Conservation (phyloP, 2,797 vertebrate species). For the Manis pentadactyla region DNA sequence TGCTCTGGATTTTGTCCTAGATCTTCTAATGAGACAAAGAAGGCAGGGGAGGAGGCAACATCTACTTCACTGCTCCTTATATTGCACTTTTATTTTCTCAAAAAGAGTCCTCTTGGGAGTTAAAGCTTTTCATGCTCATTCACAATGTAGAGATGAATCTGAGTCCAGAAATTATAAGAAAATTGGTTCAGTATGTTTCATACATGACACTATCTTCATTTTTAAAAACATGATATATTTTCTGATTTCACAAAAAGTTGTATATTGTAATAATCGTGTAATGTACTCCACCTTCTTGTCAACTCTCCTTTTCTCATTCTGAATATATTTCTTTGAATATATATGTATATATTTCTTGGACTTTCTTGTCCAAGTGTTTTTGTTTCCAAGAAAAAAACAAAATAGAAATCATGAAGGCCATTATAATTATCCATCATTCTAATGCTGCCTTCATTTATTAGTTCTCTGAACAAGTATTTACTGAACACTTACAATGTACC, state of each 20-base stretch:
- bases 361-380: not conserved
- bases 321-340: slow-evolving; percentile 14
- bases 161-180: slow-evolving; percentile 56
- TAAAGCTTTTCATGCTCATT: slow-evolving; percentile 49
- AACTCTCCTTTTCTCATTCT: slow-evolving; percentile 43
- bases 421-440: not conserved
- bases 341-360: too few relatives aligned
- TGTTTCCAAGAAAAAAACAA: slow-evolving; percentile 17
- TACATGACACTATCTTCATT: slow-evolving; percentile 50
- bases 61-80: not conserved
- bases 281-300: slow-evolving; percentile 25
- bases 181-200: slow-evolving; percentile 60
- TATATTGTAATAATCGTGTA: slow-evolving; percentile 51
- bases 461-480: slow-evolving; percentile 58
- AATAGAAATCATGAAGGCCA: slow-evolving; percentile 2
- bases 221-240: slow-evolving; percentile 8
- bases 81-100: not conserved
- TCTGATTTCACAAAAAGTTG: slow-evolving; percentile 55
- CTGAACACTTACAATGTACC: not conserved
- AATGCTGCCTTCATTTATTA: slow-evolving; percentile 16
- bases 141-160: slow-evolving; percentile 56
- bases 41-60: not conserved
- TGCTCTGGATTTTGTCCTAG: not conserved
- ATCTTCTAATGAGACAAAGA: not conserved
- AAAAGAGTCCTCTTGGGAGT: not conserved